Evolutionary conservation across 2,113 vertebrate species (phyloP), one percentile per base, ranked within the genome.

Genomic region (Ciconia boyciana): DNA sequence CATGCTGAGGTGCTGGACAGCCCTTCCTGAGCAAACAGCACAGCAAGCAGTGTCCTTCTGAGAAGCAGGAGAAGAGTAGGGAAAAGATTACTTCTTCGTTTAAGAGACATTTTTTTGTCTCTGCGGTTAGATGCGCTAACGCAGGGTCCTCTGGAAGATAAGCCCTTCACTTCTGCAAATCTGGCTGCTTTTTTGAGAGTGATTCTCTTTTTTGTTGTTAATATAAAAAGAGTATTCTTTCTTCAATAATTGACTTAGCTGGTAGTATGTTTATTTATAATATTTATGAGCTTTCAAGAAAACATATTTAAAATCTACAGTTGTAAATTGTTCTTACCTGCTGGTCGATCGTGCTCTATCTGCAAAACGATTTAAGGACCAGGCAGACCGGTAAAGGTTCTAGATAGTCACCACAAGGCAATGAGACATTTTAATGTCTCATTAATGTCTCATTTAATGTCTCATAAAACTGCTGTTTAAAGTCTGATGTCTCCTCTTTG

Each of bases 1-100:
- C n/a, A 11, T 11, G 3, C 9, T 2, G 39, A 7, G 21, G 2
- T 28, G 13, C n/a, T 10, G 16, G 1, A 10, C 32, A 2, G 39
- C 39, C 64, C 14, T 9, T 43, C 46, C 2, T 8, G 46, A 6
- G 74, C 20, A n/a, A 13, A 6, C 34, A 16, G 58, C 39, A 10
- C 12, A 62, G 58, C 41, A 5, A 31, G 7, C 29, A 1, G 8
- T 3, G 1, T 25, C 0, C 7, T 69, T 9, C 54, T 16, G 32
- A 14, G 54, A 11, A 44, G 20, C 32, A 3, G 7, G 6, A 11
- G 12, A 6, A 43, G 31, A 44, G 20, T 0, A 22, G 32, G 32
- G 36, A 16, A 20, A 25, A 51, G 36, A 16, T 32, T 10, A 7
- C 15, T 8, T 10, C 36, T n/a, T 25, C 19, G 2, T 25, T 41